phyloP scores from a whole-genome alignment of 2,797 vertebrate genomes.

The Meriones psammophilus region DNA sequence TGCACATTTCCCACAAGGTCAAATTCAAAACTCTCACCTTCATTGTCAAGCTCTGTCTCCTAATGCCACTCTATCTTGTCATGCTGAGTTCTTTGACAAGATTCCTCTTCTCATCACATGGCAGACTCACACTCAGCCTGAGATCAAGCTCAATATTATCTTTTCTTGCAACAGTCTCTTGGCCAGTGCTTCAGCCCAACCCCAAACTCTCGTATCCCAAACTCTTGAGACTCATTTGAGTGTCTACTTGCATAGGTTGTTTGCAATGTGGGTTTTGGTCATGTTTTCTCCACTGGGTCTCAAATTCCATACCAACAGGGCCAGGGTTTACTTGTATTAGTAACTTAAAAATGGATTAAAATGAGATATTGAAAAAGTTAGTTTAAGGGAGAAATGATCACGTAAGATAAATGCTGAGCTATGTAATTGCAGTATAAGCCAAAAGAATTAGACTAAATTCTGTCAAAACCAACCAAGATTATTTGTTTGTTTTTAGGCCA shows the following conservation, averaged over 20 bases:
- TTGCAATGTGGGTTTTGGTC: neutral
- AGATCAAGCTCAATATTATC: neutral
- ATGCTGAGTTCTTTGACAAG: neutral
- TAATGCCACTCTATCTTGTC: rapidly evolving
- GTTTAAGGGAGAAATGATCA: slow-evolving; percentile 45
- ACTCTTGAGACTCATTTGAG: neutral
- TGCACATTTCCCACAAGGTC: neutral
- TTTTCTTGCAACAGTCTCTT: neutral
- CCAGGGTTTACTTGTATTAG: neutral
- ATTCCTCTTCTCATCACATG: neutral
- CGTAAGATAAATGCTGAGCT: neutral
- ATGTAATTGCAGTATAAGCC: neutral
- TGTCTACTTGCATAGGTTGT: neutral
- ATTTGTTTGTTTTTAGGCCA: neutral
- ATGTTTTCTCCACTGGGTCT: neutral
- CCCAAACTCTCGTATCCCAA: neutral
- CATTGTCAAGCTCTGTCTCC: neutral
- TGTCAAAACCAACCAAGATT: neutral
- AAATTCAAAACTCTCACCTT: neutral
- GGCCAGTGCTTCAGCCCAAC: neutral
- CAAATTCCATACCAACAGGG: neutral
- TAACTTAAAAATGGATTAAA: neutral
- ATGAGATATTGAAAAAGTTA: neutral
- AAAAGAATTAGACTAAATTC: slow-evolving; percentile 32
- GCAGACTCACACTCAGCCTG: neutral